Conservation (phyloP, 2,113 vertebrate genomes). For the Canis aureus region DNA sequence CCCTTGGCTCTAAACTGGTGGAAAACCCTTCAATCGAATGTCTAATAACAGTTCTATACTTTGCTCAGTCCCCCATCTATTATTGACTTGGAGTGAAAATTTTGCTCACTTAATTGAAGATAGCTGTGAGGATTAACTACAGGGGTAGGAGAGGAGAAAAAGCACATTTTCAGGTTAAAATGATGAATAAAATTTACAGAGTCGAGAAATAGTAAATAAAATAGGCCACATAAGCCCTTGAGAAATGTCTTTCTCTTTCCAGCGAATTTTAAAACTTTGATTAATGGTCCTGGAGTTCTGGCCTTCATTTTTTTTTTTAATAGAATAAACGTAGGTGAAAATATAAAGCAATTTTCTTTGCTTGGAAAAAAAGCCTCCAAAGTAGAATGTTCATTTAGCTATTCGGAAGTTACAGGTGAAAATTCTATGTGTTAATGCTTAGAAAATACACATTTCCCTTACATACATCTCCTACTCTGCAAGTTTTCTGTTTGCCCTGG, state of each 20-base stretch:
- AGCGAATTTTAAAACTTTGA: conserved; percentile 25
- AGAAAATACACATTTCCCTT: neutral
- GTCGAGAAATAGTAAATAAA: conserved; percentile 15
- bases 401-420: conserved; percentile 34
- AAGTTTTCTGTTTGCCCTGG: neutral
- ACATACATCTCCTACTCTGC: neutral
- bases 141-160: neutral
- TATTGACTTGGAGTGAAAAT: conserved; percentile 1
- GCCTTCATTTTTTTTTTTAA: neutral
- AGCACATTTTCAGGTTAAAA: conserved; percentile 1
- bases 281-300: neutral
- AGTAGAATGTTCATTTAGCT: neutral
- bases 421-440: conserved; percentile 25
- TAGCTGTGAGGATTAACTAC: neutral
- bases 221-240: neutral
- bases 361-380: neutral
- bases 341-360: conserved; percentile 50
- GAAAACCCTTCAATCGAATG: neutral
- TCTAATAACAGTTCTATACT: neutral
- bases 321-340: conserved; percentile 24
- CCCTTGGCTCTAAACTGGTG: neutral
- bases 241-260: conserved; percentile 56
- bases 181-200: neutral
- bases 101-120: neutral
- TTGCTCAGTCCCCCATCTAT: neutral